Conservation (phyloP, 2,113 vertebrate species). For the Anas platyrhynchos region DNA sequence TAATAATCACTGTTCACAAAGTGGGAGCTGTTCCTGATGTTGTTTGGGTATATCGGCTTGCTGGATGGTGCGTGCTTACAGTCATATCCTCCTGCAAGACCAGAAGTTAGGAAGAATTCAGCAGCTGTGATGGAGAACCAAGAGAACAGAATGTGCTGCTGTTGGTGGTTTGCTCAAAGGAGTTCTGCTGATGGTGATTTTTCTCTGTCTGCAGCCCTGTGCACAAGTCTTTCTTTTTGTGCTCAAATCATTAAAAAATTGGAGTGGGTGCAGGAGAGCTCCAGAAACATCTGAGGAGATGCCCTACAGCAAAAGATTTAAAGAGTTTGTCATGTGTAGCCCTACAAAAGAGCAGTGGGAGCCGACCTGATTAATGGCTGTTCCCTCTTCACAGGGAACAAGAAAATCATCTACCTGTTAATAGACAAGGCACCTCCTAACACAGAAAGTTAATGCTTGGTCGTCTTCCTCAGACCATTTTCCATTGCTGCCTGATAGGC, state of each 20-base stretch:
- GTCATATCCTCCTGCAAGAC: background rate
- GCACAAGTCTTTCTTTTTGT: background rate
- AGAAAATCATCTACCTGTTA: background rate
- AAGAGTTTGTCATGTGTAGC: background rate
- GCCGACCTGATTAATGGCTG: background rate
- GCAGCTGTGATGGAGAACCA: rapidly evolving
- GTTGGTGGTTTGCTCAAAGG: background rate
- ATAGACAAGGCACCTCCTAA: background rate
- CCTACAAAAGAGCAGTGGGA: background rate
- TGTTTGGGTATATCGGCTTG: background rate
- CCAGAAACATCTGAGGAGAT: background rate
- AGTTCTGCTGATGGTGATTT: background rate
- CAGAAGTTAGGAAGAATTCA: background rate
- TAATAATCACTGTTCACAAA: background rate
- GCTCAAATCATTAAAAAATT: background rate
- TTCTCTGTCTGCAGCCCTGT: background rate
- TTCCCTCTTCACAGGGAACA: background rate
- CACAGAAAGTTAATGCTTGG: background rate
- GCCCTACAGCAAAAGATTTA: background rate
- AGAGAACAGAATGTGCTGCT: background rate
- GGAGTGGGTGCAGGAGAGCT: background rate
- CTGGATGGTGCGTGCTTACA: background rate
- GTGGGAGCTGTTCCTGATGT: background rate
- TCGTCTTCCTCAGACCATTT: background rate
- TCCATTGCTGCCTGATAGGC: background rate